Evolutionary conservation across 1,140 invertebrate genomes (phyloP).

Genomic region (Calephelis nemesis): DNA sequence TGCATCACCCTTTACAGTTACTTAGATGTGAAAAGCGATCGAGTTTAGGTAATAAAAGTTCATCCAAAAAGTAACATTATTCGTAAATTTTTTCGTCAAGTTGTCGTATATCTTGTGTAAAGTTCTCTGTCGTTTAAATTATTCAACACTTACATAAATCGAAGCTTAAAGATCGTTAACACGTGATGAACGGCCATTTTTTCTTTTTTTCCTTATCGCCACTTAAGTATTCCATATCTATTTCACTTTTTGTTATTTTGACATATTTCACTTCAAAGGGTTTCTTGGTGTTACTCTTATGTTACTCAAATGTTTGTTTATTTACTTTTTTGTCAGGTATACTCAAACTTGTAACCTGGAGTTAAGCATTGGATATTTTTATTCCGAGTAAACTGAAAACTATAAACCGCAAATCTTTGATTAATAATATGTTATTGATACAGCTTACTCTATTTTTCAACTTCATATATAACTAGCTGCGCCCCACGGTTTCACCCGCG

Average conservation of each 20-base stretch:
- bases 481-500: too few species aligned
- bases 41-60: not conserved
- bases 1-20: too few species aligned
- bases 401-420: too few species aligned
- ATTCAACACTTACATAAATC: not conserved
- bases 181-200: not conserved
- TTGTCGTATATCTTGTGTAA: not conserved
- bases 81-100: not conserved
- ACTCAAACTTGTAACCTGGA: too few species aligned
- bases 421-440: too few species aligned
- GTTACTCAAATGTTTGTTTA: not conserved
- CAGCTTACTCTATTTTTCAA: too few species aligned
- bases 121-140: not conserved
- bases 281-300: not conserved
- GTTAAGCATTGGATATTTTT: too few species aligned
- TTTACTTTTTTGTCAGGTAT: too few species aligned
- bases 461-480: too few species aligned
- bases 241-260: too few species aligned
- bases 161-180: not conserved
- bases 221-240: not conserved
- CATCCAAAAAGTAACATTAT: not conserved
- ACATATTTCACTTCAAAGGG: not conserved
- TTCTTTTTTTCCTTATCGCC: not conserved
- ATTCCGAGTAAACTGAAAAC: too few species aligned
- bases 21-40: not conserved